Evolutionary conservation across 2,113 vertebrate species (phyloP).

Genomic region (Guaruba guarouba): DNA sequence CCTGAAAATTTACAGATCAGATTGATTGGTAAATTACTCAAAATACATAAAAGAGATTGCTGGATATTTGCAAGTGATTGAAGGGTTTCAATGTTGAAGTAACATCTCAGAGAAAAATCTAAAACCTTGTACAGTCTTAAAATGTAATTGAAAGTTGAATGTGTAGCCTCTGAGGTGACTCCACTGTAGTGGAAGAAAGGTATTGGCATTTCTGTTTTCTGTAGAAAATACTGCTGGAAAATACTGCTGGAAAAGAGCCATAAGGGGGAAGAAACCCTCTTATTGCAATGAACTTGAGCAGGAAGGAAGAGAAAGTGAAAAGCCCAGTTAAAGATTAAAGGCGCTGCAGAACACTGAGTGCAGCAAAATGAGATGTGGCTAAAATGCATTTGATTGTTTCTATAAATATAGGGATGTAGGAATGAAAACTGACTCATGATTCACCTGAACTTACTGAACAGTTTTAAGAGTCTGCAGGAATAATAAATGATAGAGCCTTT

Average conservation of each 20-base stretch:
- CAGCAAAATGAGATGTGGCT: background rate
- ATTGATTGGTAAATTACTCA: background rate
- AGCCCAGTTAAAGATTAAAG: background rate
- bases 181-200: background rate
- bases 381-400: background rate
- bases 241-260: background rate
- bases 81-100: background rate
- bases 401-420: background rate
- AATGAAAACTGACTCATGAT: background rate
- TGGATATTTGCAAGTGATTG: background rate
- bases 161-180: background rate
- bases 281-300: background rate
- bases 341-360: background rate
- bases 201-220: background rate
- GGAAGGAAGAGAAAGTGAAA: background rate
- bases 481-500: background rate
- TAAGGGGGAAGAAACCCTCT: background rate
- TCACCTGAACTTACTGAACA: background rate
- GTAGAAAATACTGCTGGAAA: background rate
- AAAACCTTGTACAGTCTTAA: background rate
- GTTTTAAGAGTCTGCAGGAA: background rate
- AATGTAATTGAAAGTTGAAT: background rate
- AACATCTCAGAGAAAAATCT: background rate
- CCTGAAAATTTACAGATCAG: background rate
- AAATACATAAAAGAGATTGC: background rate